These are phyloP conservation scores for Alloscopus bannaensis DNA, from an alignment of 2,888 invertebrate species.

Conservation along the genomic window DNA sequence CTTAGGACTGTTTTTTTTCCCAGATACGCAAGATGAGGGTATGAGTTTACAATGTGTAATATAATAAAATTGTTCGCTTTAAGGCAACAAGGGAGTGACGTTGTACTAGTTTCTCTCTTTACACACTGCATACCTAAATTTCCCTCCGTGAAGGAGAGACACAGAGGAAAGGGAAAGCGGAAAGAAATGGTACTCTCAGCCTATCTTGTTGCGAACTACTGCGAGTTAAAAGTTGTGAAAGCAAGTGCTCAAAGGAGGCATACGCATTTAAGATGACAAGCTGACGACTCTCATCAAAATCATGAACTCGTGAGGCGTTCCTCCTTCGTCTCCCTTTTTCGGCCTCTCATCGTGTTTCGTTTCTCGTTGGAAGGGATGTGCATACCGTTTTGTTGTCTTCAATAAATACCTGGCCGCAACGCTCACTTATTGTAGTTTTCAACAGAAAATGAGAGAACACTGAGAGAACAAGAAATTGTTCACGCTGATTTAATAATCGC, in stretches of 20 bases:
- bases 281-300: conserved; percentile 29
- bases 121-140: not conserved
- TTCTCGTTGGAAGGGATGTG: no score
- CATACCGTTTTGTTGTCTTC: no score
- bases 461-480: no score
- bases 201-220: no score
- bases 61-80: not conserved
- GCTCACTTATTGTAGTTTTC: no score
- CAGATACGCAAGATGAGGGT: conserved; percentile 4
- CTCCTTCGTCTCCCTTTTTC: conserved; percentile 5
- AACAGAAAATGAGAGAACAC: no score
- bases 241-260: not conserved
- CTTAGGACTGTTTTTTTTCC: no score
- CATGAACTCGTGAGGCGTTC: conserved; percentile 5
- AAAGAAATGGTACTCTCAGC: no score
- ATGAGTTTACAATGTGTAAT: not conserved
- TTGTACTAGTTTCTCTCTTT: not conserved
- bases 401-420: no score
- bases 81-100: conserved; percentile 29
- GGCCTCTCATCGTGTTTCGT: not conserved
- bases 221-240: conserved; percentile 37
- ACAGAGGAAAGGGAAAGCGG: no score
- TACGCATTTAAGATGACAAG: conserved; percentile 27
- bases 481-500: no score
- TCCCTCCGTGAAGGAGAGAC: not conserved